phyloP scores from a whole-genome alignment of 1,140 invertebrate species.

The Mercenaria mercenaria region DNA sequence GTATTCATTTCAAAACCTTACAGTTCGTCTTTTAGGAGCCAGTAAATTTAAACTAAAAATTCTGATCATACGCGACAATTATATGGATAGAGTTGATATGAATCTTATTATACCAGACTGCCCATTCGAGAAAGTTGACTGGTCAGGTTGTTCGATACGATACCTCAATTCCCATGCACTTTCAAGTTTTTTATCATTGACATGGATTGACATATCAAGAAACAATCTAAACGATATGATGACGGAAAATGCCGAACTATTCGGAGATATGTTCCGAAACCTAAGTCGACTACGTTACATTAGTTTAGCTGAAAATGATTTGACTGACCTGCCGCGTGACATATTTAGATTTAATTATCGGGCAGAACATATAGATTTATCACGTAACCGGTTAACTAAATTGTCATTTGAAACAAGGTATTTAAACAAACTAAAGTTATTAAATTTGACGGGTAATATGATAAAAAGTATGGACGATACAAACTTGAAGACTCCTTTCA shows the following conservation, averaged over 20 bases:
- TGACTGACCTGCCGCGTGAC: not conserved
- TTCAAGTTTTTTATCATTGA: not conserved
- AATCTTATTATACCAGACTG: not conserved
- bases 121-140: not conserved
- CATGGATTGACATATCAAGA: not conserved
- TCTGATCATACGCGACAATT: not conserved
- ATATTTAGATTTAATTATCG: not conserved
- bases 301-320: not conserved
- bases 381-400: not conserved
- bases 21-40: not conserved
- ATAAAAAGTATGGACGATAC: not conserved
- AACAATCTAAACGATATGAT: not conserved
- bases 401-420: not conserved
- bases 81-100: not conserved
- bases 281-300: not conserved
- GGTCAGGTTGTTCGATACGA: not conserved
- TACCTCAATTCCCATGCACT: not conserved
- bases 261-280: not conserved
- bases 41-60: not conserved
- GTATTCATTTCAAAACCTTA: not conserved
- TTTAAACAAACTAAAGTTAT: not conserved
- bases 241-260: not conserved
- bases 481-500: not conserved
- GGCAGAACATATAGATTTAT: not conserved
- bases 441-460: not conserved